Percentiles rank a stretch among this genome's conserved stretches.
Evolutionary conservation across 1,140 invertebrate genomes (phyloP).

Genomic region (Lycorma delicatula): DNA sequence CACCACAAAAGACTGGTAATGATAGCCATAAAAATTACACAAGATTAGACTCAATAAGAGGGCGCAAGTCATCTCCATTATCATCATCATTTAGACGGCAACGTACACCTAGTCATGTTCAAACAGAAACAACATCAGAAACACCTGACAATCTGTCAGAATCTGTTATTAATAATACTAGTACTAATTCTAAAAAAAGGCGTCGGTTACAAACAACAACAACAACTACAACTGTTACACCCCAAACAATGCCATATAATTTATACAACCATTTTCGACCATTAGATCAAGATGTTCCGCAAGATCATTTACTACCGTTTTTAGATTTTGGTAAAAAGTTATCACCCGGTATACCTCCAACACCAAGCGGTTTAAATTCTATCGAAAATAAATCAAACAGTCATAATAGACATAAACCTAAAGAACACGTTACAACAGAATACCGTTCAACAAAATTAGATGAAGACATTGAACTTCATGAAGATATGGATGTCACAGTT

Average conservation of each 20-base stretch:
- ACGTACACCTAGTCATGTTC: too few species aligned
- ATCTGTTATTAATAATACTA: too few species aligned
- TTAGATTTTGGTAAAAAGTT: conserved; percentile 27
- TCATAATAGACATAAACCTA: background rate
- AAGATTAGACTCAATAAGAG: background rate
- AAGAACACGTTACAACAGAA: background rate
- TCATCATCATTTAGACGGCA: too few species aligned
- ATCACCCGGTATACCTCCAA: conserved; percentile 15
- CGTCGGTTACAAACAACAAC: too few species aligned
- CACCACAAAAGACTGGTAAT: background rate
- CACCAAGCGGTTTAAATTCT: conserved; percentile 22
- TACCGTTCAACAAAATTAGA: background rate
- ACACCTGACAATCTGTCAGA: too few species aligned
- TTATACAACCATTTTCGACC: too few species aligned
- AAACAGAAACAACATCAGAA: too few species aligned
- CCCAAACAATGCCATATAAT: too few species aligned
- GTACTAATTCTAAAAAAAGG: too few species aligned
- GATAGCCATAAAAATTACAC: background rate
- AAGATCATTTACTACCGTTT: conserved; percentile 25
- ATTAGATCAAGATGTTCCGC: conserved; percentile 13
- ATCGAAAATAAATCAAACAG: conserved; percentile 20
- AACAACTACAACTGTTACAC: background rate
- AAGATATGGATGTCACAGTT: conserved; percentile 27
- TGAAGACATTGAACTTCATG: conserved; percentile 20
- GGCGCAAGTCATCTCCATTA: background rate